phyloP scores from a whole-genome alignment of 2,888 invertebrate species.

The Andrena haemorrhoa region DNA sequence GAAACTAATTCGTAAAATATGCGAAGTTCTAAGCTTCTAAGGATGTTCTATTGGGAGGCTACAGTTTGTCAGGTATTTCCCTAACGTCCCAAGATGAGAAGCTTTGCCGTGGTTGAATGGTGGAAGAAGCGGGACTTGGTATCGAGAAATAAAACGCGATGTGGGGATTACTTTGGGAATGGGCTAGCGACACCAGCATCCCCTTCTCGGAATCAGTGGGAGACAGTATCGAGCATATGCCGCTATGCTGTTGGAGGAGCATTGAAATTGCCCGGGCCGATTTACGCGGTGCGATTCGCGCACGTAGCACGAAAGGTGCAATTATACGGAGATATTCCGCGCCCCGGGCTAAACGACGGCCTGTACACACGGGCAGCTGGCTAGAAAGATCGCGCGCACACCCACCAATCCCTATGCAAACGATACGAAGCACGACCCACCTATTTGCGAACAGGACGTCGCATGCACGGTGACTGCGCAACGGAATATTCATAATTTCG shows the following conservation, averaged over 20 bases:
- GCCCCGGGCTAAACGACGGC: constrained; percentile 43
- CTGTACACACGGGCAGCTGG: constrained; percentile 29
- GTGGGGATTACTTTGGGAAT: constrained; percentile 16
- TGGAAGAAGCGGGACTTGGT: background rate
- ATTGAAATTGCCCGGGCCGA: constrained; percentile 55
- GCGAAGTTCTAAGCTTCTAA: too few relatives aligned
- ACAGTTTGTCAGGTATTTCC: too few relatives aligned
- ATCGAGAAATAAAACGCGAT: constrained; percentile 2
- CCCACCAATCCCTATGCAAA: constrained; percentile 44
- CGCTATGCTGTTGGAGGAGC: constrained; percentile 28
- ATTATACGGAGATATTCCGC: constrained; percentile 66
- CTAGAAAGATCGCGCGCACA: constrained; percentile 48
- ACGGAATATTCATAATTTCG: constrained; percentile 52
- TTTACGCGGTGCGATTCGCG: constrained; percentile 37
- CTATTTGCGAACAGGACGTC: constrained; percentile 48
- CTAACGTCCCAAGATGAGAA: background rate
- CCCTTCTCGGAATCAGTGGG: constrained; percentile 26
- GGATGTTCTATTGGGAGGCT: too few relatives aligned
- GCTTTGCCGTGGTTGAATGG: background rate
- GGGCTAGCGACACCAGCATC: background rate
- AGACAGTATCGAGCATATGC: constrained; percentile 55
- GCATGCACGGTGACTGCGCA: constrained; percentile 41
- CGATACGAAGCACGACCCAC: constrained; percentile 43
- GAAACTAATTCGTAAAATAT: too few relatives aligned
- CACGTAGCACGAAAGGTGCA: constrained; percentile 61